Base-by-base conservation (phyloP, 2,888 invertebrate species). In the Himalopsyche japonica region DNA sequence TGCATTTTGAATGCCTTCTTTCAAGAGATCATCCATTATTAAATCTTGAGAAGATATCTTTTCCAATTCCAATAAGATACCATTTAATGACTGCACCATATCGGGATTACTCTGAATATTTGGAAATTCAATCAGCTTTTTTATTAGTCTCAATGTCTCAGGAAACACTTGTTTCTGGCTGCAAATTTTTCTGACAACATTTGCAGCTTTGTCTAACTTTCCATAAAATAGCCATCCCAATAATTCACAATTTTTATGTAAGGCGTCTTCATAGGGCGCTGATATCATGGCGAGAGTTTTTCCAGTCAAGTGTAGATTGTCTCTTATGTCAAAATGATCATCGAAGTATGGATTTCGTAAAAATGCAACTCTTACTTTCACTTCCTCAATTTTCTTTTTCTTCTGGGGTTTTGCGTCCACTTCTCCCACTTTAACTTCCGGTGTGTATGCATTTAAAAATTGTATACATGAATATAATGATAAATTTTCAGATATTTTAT, bases 301-400 rank as follows among this genome's bases (percentile, higher is more conserved):
- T 0, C 98, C 98, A 79, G 96, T 92, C 64, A 97, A 91, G 88
- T 94, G 93, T 34, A 93, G 90, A 7, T 95, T 93, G 87, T 97
- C 95, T 85, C 90, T 93, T 27, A 98, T 92, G 90, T 98, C 98
- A 91, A 98, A 97, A 90, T 98, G 98, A 89, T 97, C 96, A 91
- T 98, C 98, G 90, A 95, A 95, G 89, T 93, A 97, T 0, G 95
- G 95, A 89, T 98, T 97, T 88, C 96, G 93, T 57, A 99, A 89
- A 89, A 93, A 98, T 84, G 93, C 93, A 0, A 98, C 95, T 87
- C 98, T 93, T 10, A 98, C 93, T 91, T 95, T 96, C 32, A 94
- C 91, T 91, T 94, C 93, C 88, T 94, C 94, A n/a, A 91, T 91
- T 86, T 93, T 92, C 12, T 88, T 88, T 80, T 86, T 87, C 85